A percentile compares a stretch with the other conserved stretches of the same genome.
phyloP scores from a whole-genome alignment of 2,888 invertebrate species.

The Amphiduros pacificus region DNA sequence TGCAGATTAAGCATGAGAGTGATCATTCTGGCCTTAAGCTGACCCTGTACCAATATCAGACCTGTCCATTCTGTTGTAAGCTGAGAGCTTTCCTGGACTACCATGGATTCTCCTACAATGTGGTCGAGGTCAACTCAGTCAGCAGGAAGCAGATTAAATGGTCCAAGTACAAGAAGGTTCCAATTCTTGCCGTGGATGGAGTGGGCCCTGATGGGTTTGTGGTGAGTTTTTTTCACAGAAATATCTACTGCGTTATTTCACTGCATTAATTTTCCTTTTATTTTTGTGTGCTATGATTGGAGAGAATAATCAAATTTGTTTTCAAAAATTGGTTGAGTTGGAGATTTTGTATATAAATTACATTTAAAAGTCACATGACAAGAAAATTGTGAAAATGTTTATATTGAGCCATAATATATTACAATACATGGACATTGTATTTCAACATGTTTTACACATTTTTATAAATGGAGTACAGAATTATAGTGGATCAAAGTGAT shows the following conservation, averaged over 20 bases:
- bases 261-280: too few relatives aligned
- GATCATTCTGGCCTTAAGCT: constrained; percentile 65
- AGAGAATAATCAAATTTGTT: too few relatives aligned
- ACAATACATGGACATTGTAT: too few relatives aligned
- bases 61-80: constrained; percentile 98
- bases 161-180: constrained; percentile 93
- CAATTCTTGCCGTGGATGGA: constrained; percentile 78
- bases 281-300: too few relatives aligned
- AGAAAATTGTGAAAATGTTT: too few relatives aligned
- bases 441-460: too few relatives aligned
- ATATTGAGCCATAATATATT: too few relatives aligned
- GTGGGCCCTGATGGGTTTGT: constrained; percentile 56
- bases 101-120: constrained; percentile 88
- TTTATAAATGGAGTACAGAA: too few relatives aligned
- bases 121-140: constrained; percentile 97
- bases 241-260: neutral
- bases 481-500: too few relatives aligned
- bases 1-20: constrained; percentile 27
- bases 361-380: too few relatives aligned
- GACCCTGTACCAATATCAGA: constrained; percentile 92
- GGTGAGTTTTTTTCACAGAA: constrained; percentile 35
- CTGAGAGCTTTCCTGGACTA: constrained; percentile 72
- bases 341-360: too few relatives aligned
- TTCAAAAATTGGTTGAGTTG: too few relatives aligned
- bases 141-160: constrained; percentile 87